Conservation (phyloP, 2,888 invertebrate genomes). For the Conops quadrifasciatus region DNA sequence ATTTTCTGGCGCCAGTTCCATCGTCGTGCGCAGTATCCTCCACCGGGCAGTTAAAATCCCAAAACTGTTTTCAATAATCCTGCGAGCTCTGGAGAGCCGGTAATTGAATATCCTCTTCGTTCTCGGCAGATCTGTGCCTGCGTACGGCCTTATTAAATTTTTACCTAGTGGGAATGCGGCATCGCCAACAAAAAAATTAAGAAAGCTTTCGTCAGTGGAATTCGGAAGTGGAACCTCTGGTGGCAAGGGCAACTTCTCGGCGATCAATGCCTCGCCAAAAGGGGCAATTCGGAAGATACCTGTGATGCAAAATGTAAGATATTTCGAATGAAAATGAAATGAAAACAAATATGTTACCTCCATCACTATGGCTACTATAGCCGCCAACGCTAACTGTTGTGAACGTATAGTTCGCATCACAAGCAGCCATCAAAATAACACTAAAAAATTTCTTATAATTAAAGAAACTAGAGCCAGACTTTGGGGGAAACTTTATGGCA, state of each 20-base stretch:
- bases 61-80: conserved; percentile 26
- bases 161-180: conserved; percentile 22
- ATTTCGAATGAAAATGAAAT: background rate
- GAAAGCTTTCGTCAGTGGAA: background rate
- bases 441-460: too few species aligned
- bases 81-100: conserved; percentile 6
- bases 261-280: conserved; percentile 22
- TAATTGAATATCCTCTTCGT: conserved; percentile 25
- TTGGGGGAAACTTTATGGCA: too few species aligned
- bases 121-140: background rate
- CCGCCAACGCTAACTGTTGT: too few species aligned
- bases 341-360: conserved; percentile 22
- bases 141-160: conserved; percentile 29
- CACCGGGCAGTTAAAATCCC: conserved; percentile 27
- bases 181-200: conserved; percentile 30
- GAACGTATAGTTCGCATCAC: too few species aligned
- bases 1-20: conserved; percentile 14
- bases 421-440: too few species aligned
- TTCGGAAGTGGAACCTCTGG: conserved; percentile 25
- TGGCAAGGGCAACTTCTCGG: conserved; percentile 30
- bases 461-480: too few species aligned
- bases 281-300: background rate
- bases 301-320: background rate
- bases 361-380: conserved; percentile 20
- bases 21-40: conserved; percentile 22